phyloP scores from a whole-genome alignment of 2,888 invertebrate genomes.

The Drosophila tripunctata region DNA sequence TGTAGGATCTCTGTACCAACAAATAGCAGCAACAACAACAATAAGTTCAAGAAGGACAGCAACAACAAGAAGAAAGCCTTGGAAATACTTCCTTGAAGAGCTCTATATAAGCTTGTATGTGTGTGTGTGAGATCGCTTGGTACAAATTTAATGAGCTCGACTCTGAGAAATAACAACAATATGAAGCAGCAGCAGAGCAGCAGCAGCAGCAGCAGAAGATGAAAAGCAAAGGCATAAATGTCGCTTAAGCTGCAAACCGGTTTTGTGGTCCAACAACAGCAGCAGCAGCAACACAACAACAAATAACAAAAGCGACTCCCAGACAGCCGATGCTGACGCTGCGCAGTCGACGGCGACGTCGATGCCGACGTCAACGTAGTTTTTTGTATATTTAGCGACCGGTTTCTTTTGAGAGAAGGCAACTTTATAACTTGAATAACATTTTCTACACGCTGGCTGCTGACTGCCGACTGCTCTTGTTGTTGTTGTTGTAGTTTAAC shows the following conservation, averaged over 20 bases:
- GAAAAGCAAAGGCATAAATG: conserved; percentile 49
- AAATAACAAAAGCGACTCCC: conserved; percentile 35
- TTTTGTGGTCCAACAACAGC: conserved; percentile 26
- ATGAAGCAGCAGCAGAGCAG: conserved; percentile 1
- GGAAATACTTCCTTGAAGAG: conserved; percentile 19
- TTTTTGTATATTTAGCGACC: conserved; percentile 35
- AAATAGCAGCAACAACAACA: background rate
- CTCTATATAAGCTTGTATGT: background rate
- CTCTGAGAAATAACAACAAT: background rate
- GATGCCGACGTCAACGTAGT: too few species aligned
- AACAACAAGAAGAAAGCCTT: conserved; percentile 7
- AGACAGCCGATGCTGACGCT: conserved; percentile 27
- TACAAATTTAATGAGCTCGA: conserved; percentile 32
- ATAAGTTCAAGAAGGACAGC: background rate
- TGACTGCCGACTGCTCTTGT: conserved; percentile 9
- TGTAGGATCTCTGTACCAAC: conserved; percentile 10
- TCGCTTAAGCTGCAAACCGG: conserved; percentile 64
- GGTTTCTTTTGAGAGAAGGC: conserved; percentile 57
- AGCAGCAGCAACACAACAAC: conserved; percentile 9
- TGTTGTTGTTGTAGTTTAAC: conserved; percentile 28
- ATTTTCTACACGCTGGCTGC: conserved; percentile 47
- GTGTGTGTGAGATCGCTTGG: conserved; percentile 14
- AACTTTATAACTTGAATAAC: conserved; percentile 56
- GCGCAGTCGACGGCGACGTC: conserved; percentile 4
- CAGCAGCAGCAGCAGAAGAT: conserved; percentile 7